Conservation (phyloP, 1,140 invertebrate species). For the Heliconius melpomene region DNA sequence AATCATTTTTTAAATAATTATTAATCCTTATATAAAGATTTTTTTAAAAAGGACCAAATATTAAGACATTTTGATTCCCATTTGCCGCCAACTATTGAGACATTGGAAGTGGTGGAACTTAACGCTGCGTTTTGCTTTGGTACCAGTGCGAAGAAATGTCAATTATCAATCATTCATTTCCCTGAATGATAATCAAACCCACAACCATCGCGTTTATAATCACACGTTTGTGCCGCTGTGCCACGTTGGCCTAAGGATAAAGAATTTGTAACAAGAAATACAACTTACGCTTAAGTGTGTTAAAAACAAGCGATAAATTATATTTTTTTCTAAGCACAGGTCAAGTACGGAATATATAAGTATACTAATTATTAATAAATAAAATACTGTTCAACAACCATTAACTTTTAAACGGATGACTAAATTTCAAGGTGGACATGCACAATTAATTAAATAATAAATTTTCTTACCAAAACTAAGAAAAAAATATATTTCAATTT, state of each 20-base stretch:
- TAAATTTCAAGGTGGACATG: constrained; percentile 14
- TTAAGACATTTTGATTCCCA: too few species aligned
- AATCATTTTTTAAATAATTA: constrained; percentile 1
- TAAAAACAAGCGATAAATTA: constrained; percentile 1
- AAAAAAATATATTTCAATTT: background rate
- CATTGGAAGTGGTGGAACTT: too few species aligned
- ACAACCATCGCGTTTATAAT: background rate
- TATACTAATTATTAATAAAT: background rate
- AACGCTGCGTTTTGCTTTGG: too few species aligned
- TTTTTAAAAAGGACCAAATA: too few species aligned
- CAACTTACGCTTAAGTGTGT: background rate
- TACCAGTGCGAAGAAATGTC: too few species aligned
- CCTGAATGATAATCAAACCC: too few species aligned
- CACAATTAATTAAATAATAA: constrained; percentile 3
- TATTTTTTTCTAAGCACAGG: background rate
- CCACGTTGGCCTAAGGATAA: too few species aligned
- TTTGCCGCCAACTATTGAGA: too few species aligned
- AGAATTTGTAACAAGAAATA: constrained; percentile 14
- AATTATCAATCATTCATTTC: too few species aligned
- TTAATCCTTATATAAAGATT: too few species aligned
- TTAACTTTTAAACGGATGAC: background rate
- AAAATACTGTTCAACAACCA: background rate
- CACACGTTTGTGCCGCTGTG: background rate
- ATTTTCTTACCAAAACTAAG: background rate
- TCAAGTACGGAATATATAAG: background rate